Evolutionary conservation across 2,888 invertebrate genomes (phyloP), one percentile per base, ranked within the genome.

Genomic region (Drosophila kuntzei): DNA sequence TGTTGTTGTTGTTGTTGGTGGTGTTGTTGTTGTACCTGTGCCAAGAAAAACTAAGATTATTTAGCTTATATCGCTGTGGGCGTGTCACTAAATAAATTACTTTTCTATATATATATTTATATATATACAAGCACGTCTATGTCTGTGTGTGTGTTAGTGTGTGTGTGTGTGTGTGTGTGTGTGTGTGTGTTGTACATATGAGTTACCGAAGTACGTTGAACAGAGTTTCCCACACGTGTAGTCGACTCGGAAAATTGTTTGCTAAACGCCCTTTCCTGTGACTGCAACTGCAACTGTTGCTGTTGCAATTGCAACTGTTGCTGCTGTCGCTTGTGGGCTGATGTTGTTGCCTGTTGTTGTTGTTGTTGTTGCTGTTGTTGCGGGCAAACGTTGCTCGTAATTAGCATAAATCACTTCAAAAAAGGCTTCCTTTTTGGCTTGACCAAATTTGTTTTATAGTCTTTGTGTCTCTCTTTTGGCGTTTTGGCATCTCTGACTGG

Each of bases 331-430:
- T 76, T 77, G 77, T 76, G 76, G 76, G 72, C 44, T 67, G 66
- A 43, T 65, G 57, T 20, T 58, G 54, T n/a, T 54, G 55, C n/a
- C 11, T 54, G 46, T 27, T 32, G 50, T 61, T 54, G 69, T n/a
- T 67, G 66, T 39, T 65, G 57, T 20, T 58, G 54, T n/a, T 54
- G 55, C 11, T 54, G 46, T 27, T 32, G 50, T 61, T 54, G 69
- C 55, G 67, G 76, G 76, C 71, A 62, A 75, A 75, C 71, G 80
- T 80, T 77, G 77, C 79, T 81, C 87, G 83, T 83, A 87, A 85
- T 85, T 85, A 87, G 83, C 85, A 87, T 85, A 87, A 85, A 87
- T 87, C 85, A 87, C 85, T 87, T 85, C 83, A 79, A 83, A 87
- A 84, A 85, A 79, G 85, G 88, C 88, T 85, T 80, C 87, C 86